Evolutionary conservation across 2,888 invertebrate genomes (phyloP).

Genomic region (Aricia artaxerxes): DNA sequence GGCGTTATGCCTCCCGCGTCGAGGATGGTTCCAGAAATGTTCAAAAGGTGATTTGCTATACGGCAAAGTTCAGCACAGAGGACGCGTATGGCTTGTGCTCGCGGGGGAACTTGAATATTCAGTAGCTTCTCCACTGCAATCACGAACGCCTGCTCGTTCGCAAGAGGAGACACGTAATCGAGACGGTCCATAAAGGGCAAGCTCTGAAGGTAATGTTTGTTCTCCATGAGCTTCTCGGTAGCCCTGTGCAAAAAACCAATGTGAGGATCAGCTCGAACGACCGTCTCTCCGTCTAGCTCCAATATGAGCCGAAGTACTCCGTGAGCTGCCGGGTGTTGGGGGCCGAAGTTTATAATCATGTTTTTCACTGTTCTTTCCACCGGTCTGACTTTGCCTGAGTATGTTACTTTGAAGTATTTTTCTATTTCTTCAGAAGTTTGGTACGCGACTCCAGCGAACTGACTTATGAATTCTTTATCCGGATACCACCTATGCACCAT

Average conservation of each 20-base stretch:
- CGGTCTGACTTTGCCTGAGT: conserved; percentile 58
- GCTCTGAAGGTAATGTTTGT: conserved; percentile 92
- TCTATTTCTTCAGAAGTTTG: conserved; percentile 73
- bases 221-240: conserved; percentile 94
- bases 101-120: conserved; percentile 86
- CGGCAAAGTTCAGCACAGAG: conserved; percentile 88
- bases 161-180: conserved; percentile 92
- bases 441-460: conserved; percentile 80
- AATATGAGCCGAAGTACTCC: conserved; percentile 91
- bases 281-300: conserved; percentile 90
- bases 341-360: conserved; percentile 91
- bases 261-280: conserved; percentile 90
- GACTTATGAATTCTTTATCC: conserved; percentile 80
- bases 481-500: conserved; percentile 81
- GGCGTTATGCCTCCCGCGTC: conserved; percentile 94
- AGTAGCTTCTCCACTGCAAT: conserved; percentile 91
- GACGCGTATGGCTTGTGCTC: conserved; percentile 90
- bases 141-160: conserved; percentile 88
- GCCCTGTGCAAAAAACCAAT: conserved; percentile 93
- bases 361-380: conserved; percentile 83
- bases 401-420: conserved; percentile 61
- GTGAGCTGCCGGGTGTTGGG: conserved; percentile 95
- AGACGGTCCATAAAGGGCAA: conserved; percentile 93
- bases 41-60: conserved; percentile 89
- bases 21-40: conserved; percentile 86